Evolutionary conservation across 2,797 vertebrate species (phyloP).

Genomic region (Alosa sapidissima): DNA sequence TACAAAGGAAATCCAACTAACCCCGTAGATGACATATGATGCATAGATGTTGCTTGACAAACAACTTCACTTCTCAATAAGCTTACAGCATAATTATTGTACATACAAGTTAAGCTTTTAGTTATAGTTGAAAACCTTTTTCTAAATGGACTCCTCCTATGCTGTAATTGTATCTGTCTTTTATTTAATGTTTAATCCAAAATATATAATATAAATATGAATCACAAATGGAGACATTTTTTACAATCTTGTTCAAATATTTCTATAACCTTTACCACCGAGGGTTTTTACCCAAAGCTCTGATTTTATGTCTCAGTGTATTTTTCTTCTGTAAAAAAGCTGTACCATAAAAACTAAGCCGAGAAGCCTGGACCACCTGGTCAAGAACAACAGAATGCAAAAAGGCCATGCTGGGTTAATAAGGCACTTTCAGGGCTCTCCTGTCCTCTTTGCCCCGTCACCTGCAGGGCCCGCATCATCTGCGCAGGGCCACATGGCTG

Average conservation of each 20-base stretch:
- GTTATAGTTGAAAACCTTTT: neutral
- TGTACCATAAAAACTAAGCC: too few species aligned
- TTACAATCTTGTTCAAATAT: conserved; percentile 1
- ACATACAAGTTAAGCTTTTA: neutral
- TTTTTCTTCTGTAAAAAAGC: neutral
- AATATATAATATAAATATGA: neutral
- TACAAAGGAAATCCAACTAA: neutral
- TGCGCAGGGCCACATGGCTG: neutral
- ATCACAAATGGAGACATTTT: neutral
- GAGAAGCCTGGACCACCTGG: too few species aligned
- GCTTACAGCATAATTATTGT: too few species aligned
- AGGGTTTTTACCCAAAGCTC: too few species aligned
- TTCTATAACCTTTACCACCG: neutral
- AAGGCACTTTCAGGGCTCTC: neutral
- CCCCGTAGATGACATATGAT: neutral
- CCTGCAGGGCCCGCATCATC: neutral
- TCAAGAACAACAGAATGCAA: neutral
- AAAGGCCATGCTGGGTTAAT: neutral
- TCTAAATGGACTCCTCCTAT: neutral
- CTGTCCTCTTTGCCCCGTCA: neutral
- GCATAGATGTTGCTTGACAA: neutral
- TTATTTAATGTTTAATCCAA: conserved; percentile 14
- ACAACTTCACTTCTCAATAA: neutral
- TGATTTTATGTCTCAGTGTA: neutral
- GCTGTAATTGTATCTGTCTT: neutral